Percentiles rank a stretch among this genome's conserved stretches.
Evolutionary conservation across 2,113 vertebrate species (phyloP).

Genomic region (Emydura subglobosa): DNA sequence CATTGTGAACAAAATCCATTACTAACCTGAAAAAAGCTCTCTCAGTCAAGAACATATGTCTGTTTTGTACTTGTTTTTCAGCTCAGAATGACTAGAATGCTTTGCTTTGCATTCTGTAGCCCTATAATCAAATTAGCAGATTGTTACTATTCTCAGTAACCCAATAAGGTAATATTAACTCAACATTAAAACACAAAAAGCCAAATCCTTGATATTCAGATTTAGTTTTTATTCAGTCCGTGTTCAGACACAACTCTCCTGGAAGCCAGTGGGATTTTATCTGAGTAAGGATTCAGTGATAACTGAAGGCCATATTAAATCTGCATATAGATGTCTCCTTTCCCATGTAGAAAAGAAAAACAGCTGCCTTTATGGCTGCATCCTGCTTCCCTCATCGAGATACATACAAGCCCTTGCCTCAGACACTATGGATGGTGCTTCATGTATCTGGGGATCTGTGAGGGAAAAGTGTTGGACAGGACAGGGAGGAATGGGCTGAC

Average conservation of each 20-base stretch:
- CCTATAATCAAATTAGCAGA: accelerated
- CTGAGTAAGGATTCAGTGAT: accelerated
- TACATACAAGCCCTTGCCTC: not conserved
- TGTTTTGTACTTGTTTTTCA: constrained; percentile 8
- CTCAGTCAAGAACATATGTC: constrained; percentile 5
- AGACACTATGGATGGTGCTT: no score
- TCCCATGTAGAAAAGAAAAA: not conserved
- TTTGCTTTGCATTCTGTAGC: not conserved
- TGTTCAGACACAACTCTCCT: not conserved
- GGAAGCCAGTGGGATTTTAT: accelerated
- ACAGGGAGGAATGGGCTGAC: not conserved
- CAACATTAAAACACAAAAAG: not conserved
- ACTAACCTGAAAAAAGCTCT: constrained; percentile 35
- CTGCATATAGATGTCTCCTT: accelerated
- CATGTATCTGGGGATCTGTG: not conserved
- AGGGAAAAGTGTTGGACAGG: accelerated
- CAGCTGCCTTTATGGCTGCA: not conserved
- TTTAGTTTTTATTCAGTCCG: not conserved
- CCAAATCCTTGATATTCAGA: not conserved
- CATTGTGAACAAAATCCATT: constrained; percentile 13
- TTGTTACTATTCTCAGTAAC: not conserved
- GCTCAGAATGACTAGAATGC: not conserved
- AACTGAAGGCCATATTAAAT: not conserved
- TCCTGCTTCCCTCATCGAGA: not conserved
- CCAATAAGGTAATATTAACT: not conserved